phyloP scores from a whole-genome alignment of 1,140 invertebrate genomes.

The Thaumatotibia leucotreta region DNA sequence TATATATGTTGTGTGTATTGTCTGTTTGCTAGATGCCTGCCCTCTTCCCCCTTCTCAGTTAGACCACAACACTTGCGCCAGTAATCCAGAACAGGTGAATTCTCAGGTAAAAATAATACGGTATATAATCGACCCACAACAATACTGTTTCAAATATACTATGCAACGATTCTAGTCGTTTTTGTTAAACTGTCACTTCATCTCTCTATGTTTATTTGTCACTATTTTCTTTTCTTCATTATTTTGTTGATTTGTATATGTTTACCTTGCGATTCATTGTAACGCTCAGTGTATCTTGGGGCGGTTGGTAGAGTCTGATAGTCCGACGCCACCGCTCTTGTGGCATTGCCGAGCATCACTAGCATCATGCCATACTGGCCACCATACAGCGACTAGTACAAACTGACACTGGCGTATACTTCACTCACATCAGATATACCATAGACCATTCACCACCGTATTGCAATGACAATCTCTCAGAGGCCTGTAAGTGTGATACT shows the following conservation, averaged over 20 bases:
- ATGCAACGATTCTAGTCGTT: conserved; percentile 69
- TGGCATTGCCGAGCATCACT: conserved; percentile 44
- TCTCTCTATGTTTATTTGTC: conserved; percentile 62
- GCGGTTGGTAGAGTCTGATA: conserved; percentile 31
- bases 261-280: conserved; percentile 53
- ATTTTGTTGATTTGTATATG: conserved; percentile 33
- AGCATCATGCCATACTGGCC: conserved; percentile 64
- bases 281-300: conserved; percentile 57
- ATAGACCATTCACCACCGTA: conserved; percentile 62
- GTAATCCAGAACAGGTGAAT: conserved; percentile 77
- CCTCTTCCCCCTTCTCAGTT: conserved; percentile 82
- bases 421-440: conserved; percentile 66
- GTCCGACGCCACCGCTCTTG: conserved; percentile 30
- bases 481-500: conserved; percentile 64
- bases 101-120: conserved; percentile 74
- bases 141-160: conserved; percentile 67
- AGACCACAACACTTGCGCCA: conserved; percentile 80
- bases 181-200: conserved; percentile 67
- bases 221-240: conserved; percentile 55
- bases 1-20: conserved; percentile 78
- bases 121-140: conserved; percentile 71
- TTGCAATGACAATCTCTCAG: conserved; percentile 40
- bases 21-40: conserved; percentile 81
- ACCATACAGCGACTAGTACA: conserved; percentile 67
- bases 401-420: conserved; percentile 69